These are phyloP conservation scores for Bombus cullumanus DNA, from an alignment of 1,140 invertebrate genomes.

Conservation along the genomic window DNA sequence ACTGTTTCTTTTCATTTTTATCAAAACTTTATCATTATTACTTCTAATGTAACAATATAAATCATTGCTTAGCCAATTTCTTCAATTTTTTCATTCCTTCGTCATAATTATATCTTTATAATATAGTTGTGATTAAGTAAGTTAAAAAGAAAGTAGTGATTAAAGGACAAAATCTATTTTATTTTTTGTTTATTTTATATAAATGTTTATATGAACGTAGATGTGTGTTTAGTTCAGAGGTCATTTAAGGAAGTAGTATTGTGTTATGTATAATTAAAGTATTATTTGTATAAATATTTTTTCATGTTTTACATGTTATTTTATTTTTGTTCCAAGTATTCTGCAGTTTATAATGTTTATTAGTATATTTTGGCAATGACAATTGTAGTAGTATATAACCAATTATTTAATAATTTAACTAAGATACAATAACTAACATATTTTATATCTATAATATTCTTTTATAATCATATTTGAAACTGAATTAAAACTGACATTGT, in stretches of 20 bases:
- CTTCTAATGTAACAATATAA: slow-evolving; percentile 3
- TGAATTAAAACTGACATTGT: neutral
- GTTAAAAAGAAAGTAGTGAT: neutral
- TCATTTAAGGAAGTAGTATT: too few species aligned
- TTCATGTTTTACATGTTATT: neutral
- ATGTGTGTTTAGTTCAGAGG: neutral
- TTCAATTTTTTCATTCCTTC: neutral
- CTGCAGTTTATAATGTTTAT: neutral
- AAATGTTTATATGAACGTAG: neutral
- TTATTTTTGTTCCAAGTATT: neutral
- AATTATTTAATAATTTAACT: neutral
- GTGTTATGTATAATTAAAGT: neutral
- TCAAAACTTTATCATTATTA: neutral
- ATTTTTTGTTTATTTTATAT: neutral
- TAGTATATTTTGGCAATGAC: neutral
- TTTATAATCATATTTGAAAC: neutral
- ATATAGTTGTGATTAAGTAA: neutral
- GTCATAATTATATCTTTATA: neutral
- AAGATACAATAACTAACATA: neutral
- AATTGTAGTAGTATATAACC: neutral
- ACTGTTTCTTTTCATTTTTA: neutral
- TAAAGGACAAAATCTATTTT: neutral
- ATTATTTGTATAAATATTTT: neutral
- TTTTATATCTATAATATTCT: neutral
- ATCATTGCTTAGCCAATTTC: neutral